These are phyloP conservation scores for Ischnus inquisitorius DNA, from an alignment of 2,888 invertebrate species.

Conservation along the genomic window DNA sequence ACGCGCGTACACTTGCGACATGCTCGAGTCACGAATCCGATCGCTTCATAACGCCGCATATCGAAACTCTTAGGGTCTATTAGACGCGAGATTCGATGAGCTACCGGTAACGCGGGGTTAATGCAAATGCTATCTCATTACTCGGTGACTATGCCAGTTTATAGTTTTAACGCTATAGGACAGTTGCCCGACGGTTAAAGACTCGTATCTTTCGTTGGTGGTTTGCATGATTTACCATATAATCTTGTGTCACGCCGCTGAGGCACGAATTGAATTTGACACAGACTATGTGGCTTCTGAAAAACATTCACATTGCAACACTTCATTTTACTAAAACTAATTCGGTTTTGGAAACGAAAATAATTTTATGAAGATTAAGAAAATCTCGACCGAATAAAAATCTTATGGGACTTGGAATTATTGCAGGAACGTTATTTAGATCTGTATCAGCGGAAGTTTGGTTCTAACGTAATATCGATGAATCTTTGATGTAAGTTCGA, in stretches of 20 bases:
- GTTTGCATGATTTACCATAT: background rate
- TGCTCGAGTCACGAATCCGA: conserved; percentile 20
- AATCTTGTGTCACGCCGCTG: background rate
- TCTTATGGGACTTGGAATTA: too few relatives aligned
- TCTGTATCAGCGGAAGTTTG: too few relatives aligned
- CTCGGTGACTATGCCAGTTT: background rate
- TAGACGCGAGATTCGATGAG: conserved; percentile 11
- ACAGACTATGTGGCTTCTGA: background rate
- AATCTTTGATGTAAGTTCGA: background rate
- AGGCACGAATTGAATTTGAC: background rate
- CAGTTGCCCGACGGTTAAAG: background rate
- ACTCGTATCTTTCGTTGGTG: background rate
- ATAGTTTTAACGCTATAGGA: background rate
- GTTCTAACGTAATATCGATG: background rate
- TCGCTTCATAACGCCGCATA: conserved; percentile 28
- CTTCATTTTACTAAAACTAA: background rate
- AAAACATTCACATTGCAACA: background rate
- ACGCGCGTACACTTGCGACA: conserved; percentile 22
- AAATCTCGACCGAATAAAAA: too few relatives aligned
- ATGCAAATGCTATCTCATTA: conserved; percentile 19
- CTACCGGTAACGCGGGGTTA: conserved; percentile 1
- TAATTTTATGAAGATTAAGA: too few relatives aligned
- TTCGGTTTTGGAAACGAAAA: too few relatives aligned
- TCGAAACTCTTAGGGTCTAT: conserved; percentile 20
- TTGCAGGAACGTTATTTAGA: background rate